phyloP scores from a whole-genome alignment of 2,113 vertebrate genomes.

The Thermophis baileyi region DNA sequence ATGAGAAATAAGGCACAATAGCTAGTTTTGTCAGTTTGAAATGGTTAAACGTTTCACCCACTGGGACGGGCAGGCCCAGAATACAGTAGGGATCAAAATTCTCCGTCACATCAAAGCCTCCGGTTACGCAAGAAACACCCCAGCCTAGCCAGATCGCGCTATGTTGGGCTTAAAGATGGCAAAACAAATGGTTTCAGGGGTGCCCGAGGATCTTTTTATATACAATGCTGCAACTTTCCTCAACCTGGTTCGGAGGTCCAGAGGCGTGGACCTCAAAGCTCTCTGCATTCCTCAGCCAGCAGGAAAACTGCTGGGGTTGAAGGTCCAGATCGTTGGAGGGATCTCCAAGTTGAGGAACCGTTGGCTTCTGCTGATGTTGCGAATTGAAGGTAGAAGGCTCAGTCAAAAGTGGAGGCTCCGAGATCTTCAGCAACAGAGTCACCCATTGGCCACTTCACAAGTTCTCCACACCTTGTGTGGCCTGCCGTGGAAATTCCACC shows the following conservation, averaged over 20 bases:
- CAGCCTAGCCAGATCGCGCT: neutral
- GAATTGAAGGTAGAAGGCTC: neutral
- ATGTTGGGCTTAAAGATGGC: neutral
- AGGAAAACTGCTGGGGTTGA: neutral
- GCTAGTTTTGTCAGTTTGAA: neutral
- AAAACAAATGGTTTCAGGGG: too few relatives aligned
- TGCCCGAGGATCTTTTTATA: neutral
- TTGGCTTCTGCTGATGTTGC: neutral
- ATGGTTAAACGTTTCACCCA: neutral
- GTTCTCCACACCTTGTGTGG: neutral
- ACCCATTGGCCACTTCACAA: neutral
- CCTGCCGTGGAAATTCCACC: neutral
- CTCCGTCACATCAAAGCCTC: neutral
- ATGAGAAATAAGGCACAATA: constrained; percentile 31
- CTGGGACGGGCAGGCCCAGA: neutral
- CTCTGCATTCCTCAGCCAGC: neutral
- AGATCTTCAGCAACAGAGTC: neutral
- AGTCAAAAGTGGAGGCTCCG: neutral
- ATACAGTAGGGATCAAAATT: neutral
- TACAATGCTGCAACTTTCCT: neutral
- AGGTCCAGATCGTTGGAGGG: neutral
- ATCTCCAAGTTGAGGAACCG: neutral
- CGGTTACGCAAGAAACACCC: neutral
- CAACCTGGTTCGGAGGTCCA: neutral
- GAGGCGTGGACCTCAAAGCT: neutral